Percentiles rank a stretch among this genome's conserved stretches.
Evolutionary conservation across 2,113 vertebrate species (phyloP).

Genomic region (Corythornis vintsioides): DNA sequence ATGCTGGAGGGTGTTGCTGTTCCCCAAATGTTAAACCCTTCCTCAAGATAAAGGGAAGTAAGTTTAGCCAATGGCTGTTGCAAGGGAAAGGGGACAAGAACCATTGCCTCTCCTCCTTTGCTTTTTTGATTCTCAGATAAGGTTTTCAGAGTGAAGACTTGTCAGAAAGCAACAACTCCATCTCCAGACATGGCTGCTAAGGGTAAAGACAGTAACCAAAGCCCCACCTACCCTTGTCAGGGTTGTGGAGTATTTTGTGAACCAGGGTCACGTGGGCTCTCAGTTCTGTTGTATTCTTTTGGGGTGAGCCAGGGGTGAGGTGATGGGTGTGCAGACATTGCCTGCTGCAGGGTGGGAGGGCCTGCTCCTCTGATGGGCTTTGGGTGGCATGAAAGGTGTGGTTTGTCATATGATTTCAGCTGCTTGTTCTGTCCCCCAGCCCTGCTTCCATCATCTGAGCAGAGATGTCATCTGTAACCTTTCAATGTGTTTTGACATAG

Average conservation of each 20-base stretch:
- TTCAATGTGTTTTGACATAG: neutral
- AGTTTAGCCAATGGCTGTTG: neutral
- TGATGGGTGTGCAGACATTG: neutral
- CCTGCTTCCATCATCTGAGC: neutral
- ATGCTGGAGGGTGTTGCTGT: neutral
- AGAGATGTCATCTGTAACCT: neutral
- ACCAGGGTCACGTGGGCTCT: neutral
- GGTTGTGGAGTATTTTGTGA: neutral
- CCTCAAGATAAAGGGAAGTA: neutral
- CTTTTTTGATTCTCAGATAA: neutral
- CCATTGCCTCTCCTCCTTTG: neutral
- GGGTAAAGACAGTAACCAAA: neutral
- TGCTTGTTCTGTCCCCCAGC: neutral
- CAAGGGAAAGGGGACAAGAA: neutral
- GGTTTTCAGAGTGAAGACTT: neutral
- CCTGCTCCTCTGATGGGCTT: neutral
- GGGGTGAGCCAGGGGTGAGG: neutral
- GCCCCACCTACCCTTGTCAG: neutral
- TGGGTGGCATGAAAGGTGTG: neutral
- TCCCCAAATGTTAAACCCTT: neutral
- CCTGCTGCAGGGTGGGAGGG: neutral
- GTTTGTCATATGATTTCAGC: neutral
- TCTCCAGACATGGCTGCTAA: constrained; percentile 2
- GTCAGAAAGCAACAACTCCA: neutral
- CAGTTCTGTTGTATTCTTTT: neutral